Percentiles rank a stretch among this genome's conserved stretches.
Evolutionary conservation across 2,888 invertebrate genomes (phyloP).

Genomic region (Nomada ferruginata): DNA sequence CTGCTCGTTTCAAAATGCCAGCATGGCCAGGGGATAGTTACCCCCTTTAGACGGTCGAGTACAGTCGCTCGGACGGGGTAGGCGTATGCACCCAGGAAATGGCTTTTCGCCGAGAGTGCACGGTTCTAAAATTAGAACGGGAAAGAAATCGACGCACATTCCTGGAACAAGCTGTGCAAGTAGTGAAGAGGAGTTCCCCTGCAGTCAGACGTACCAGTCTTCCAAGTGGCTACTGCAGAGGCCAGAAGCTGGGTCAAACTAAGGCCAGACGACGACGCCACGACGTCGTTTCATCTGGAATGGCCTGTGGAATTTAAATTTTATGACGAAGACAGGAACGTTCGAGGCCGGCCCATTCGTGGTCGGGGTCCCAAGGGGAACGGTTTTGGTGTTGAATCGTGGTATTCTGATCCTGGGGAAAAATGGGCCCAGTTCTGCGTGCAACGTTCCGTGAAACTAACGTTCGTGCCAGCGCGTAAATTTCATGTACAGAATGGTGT

Average conservation of each 20-base stretch:
- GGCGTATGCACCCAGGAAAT: constrained; percentile 31
- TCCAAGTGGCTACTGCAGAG: constrained; percentile 63
- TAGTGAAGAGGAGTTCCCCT: constrained; percentile 69
- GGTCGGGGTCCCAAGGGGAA: not conserved
- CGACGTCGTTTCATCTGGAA: constrained; percentile 41
- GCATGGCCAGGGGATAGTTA: constrained; percentile 49
- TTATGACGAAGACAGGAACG: constrained; percentile 23
- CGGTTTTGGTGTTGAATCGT: constrained; percentile 17
- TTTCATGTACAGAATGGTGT: not conserved
- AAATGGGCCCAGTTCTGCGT: constrained; percentile 7
- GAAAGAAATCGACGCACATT: constrained; percentile 77
- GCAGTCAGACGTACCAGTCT: constrained; percentile 69
- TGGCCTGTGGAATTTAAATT: constrained; percentile 64
- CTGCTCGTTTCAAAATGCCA: constrained; percentile 45
- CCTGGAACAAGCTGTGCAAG: constrained; percentile 73
- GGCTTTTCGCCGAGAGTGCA: constrained; percentile 34
- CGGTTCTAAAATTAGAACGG: constrained; percentile 64
- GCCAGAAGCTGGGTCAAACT: constrained; percentile 64
- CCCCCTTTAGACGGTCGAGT: constrained; percentile 37
- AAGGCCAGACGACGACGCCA: constrained; percentile 34
- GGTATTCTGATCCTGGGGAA: not conserved
- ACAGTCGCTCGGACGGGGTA: not conserved
- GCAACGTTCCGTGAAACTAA: not conserved
- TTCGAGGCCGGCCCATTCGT: not conserved
- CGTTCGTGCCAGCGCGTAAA: not conserved